A percentile compares a stretch with the other conserved stretches of the same genome.
Conservation (phyloP, 1,140 invertebrate species). For the Lasioglossum baleicum region DNA sequence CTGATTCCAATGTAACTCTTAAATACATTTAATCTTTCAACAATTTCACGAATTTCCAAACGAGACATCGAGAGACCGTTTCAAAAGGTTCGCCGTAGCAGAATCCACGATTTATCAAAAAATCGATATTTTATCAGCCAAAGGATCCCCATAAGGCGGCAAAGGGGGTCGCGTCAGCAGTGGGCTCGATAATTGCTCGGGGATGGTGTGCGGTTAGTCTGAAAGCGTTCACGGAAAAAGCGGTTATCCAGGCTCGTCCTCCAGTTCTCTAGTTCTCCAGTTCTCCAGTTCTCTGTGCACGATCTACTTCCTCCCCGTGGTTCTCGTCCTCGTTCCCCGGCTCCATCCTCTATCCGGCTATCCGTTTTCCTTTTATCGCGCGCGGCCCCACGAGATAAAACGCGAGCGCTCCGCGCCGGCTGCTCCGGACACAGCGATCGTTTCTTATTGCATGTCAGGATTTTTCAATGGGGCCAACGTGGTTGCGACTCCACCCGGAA, state of each 20-base stretch:
- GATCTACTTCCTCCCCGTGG: not conserved
- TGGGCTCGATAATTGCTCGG: constrained; percentile 11
- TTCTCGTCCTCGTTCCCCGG: not conserved
- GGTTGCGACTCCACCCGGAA: not conserved
- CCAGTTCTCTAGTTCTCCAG: no score
- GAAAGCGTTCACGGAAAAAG: constrained; percentile 8
- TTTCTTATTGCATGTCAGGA: constrained; percentile 6
- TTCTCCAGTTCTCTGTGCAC: not conserved
- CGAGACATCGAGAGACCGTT: no score
- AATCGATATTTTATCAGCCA: not conserved
- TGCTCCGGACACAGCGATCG: constrained; percentile 7
- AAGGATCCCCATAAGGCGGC: not conserved
- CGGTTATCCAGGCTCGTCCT: not conserved
- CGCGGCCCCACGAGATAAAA: not conserved
- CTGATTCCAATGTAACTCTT: no score
- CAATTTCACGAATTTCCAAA: no score
- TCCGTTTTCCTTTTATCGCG: constrained; percentile 1
- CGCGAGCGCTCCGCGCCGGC: not conserved
- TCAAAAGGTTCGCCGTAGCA: no score
- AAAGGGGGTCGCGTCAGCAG: not conserved
- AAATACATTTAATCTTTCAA: no score
- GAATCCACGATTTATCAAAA: not conserved
- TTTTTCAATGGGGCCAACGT: constrained; percentile 2
- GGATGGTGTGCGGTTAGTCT: constrained; percentile 8
- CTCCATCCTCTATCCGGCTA: not conserved